Conservation (phyloP, 2,888 invertebrate genomes). For the Trichopria drosophilae region DNA sequence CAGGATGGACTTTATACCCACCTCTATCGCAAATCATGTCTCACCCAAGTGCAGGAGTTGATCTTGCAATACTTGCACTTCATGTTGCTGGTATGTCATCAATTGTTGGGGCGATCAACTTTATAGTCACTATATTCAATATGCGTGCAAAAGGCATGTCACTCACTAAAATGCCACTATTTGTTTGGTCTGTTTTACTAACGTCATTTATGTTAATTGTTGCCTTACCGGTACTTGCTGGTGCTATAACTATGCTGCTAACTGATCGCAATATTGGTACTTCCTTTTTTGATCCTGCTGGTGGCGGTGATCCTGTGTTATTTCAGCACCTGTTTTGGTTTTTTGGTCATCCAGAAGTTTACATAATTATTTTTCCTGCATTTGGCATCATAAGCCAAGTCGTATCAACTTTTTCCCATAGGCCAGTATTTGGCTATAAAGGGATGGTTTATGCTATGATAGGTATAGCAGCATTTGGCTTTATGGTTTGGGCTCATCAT, state of each 20-base stretch:
- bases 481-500: conserved; percentile 84
- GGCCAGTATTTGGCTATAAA: conserved; percentile 71
- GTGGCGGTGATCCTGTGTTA: conserved; percentile 79
- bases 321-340: conserved; percentile 87
- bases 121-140: conserved; percentile 77
- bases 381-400: conserved; percentile 82
- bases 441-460: conserved; percentile 83
- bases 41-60: conserved; percentile 71
- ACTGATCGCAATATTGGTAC: conserved; percentile 81
- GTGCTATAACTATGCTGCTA: conserved; percentile 77
- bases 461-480: conserved; percentile 79
- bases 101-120: conserved; percentile 78
- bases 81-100: conserved; percentile 75
- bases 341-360: conserved; percentile 86
- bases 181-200: conserved; percentile 73
- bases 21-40: conserved; percentile 68
- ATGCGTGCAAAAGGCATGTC: conserved; percentile 64
- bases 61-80: conserved; percentile 75
- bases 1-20: conserved; percentile 79
- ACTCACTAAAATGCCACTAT: conserved; percentile 70
- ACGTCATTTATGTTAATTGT: conserved; percentile 68
- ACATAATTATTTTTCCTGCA: conserved; percentile 82
- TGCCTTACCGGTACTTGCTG: conserved; percentile 75
- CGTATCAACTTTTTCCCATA: conserved; percentile 73
- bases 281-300: conserved; percentile 78